Conservation (phyloP, 2,888 invertebrate genomes). For the Patella pellucida region DNA sequence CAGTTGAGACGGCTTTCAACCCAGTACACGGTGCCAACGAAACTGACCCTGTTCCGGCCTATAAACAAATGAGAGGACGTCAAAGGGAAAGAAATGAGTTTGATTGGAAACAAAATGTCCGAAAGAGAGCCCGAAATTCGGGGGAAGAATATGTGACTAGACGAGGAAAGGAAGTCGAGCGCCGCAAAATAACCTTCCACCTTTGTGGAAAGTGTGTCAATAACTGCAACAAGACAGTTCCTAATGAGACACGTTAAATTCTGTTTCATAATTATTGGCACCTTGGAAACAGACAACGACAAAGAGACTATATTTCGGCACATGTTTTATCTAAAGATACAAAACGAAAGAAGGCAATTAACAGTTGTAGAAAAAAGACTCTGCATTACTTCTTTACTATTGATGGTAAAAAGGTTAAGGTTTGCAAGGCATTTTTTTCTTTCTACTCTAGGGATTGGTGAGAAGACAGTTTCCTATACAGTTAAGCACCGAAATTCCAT, state of each 20-base stretch:
- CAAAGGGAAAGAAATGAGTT: not conserved
- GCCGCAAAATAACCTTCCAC: not conserved
- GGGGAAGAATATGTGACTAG: not conserved
- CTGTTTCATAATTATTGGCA: not conserved
- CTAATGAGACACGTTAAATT: not conserved
- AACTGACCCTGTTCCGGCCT: not conserved
- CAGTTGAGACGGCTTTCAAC: too few species aligned
- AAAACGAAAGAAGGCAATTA: not conserved
- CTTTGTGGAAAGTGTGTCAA: not conserved
- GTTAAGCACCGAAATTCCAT: too few species aligned
- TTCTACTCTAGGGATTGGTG: too few species aligned
- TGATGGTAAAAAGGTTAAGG: too few species aligned
- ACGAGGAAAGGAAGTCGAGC: not conserved
- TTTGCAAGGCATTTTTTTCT: too few species aligned
- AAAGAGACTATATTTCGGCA: not conserved
- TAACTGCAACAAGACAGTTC: not conserved
- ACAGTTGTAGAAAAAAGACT: not conserved
- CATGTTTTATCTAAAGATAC: not conserved
- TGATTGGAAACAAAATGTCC: not conserved
- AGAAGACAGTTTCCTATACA: too few species aligned
- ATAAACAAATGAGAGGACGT: not conserved
- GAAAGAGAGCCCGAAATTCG: not conserved
- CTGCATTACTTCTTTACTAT: not conserved
- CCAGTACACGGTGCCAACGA: not conserved
- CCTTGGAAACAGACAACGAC: not conserved